Percentiles rank a stretch among this genome's conserved stretches.
Conservation (phyloP, 2,888 invertebrate species). For the Adineta ricciae region DNA sequence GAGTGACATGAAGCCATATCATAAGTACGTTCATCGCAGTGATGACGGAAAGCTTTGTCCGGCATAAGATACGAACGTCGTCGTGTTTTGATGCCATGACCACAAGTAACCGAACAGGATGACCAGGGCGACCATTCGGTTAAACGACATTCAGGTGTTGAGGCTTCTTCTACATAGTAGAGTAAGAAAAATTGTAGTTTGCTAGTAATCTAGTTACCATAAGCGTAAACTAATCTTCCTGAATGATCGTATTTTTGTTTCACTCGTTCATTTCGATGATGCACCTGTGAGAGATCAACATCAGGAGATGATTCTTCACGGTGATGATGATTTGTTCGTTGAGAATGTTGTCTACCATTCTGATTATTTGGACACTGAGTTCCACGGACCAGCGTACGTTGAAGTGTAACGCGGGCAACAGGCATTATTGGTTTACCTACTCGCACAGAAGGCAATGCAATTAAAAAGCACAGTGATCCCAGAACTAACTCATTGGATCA, state of each 20-base stretch:
- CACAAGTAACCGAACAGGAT: conserved; percentile 14
- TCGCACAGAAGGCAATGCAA: not conserved
- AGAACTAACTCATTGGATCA: conserved; percentile 54
- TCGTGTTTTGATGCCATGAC: not conserved
- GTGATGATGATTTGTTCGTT: not conserved
- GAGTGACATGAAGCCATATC: not conserved
- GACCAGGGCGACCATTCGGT: conserved; percentile 3
- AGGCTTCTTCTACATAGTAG: not conserved
- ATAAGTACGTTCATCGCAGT: not conserved
- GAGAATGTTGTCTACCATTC: not conserved
- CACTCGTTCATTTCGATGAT: conserved; percentile 12
- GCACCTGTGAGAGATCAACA: not conserved
- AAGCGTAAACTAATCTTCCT: not conserved
- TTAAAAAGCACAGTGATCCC: not conserved
- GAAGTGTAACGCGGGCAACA: not conserved
- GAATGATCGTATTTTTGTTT: not conserved
- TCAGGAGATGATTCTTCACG: not conserved
- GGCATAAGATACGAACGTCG: not conserved
- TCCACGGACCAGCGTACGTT: not conserved
- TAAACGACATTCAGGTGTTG: not conserved
- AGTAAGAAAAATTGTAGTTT: not conserved
- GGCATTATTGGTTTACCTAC: not conserved
- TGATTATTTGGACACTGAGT: conserved; percentile 3
- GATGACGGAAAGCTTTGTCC: not conserved
- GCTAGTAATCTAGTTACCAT: not conserved